phyloP scores from a whole-genome alignment of 2,113 vertebrate species.

The Melanotaenia duboulayi region DNA sequence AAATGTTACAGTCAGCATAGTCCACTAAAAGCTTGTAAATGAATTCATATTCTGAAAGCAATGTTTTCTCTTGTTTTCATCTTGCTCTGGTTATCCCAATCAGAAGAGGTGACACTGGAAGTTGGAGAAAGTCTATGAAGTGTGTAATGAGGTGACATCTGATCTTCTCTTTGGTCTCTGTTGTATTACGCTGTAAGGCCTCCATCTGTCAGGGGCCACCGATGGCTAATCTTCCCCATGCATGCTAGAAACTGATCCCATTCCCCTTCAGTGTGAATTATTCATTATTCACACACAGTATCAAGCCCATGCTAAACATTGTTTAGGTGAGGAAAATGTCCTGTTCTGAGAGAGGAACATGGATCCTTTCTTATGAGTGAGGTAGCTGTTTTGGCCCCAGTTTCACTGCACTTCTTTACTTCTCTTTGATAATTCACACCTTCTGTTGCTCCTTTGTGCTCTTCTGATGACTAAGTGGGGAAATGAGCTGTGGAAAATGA shows the following conservation, averaged over 20 bases:
- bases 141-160: constrained; percentile 79
- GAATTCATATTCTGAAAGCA: constrained; percentile 6
- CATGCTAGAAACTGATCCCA: constrained; percentile 69
- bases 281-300: constrained; percentile 74
- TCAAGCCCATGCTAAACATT: constrained; percentile 62
- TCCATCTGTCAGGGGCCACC: constrained; percentile 80
- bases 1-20: background rate
- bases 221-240: constrained; percentile 76
- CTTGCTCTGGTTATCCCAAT: constrained; percentile 47
- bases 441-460: constrained; percentile 78
- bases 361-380: constrained; percentile 56
- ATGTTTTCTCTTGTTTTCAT: constrained; percentile 19
- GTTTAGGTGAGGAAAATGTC: constrained; percentile 65
- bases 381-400: constrained; percentile 44
- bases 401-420: constrained; percentile 71
- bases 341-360: constrained; percentile 63
- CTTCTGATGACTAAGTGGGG: constrained; percentile 79
- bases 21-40: background rate
- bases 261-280: constrained; percentile 76
- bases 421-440: constrained; percentile 75
- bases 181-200: constrained; percentile 73
- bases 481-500: constrained; percentile 83
- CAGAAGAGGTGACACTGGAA: constrained; percentile 61
- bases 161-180: constrained; percentile 72
- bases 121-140: constrained; percentile 72